Evolutionary conservation across 2,888 invertebrate genomes (phyloP).

Genomic region (Trachelus tabidus): DNA sequence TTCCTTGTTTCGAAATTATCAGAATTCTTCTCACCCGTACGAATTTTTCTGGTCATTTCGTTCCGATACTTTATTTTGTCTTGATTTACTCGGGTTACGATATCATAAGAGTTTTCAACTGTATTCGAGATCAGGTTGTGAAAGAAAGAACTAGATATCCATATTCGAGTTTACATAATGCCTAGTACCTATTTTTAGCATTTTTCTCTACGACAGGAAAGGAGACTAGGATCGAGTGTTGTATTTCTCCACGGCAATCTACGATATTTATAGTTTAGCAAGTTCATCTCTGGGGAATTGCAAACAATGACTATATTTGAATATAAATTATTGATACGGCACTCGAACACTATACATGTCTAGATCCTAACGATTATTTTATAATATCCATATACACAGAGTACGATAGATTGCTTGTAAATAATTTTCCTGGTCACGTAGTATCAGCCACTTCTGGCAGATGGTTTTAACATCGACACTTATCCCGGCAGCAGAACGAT

Average conservation of each 20-base stretch:
- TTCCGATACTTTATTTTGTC: background rate
- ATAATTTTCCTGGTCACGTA: background rate
- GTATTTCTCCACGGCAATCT: background rate
- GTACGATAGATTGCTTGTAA: too few relatives aligned
- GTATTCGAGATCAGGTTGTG: background rate
- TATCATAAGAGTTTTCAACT: background rate
- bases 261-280: background rate
- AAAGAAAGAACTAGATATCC: background rate
- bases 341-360: too few relatives aligned
- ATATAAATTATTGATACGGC: too few relatives aligned
- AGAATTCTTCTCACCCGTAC: background rate
- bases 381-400: too few relatives aligned
- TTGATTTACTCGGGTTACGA: background rate
- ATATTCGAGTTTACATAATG: background rate
- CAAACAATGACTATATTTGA: background rate
- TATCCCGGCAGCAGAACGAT: background rate
- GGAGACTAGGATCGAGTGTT: background rate
- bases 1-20: background rate
- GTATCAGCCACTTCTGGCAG: background rate
- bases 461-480: background rate
- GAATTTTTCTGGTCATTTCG: background rate
- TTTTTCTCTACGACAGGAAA: background rate
- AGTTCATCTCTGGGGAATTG: background rate
- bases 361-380: too few relatives aligned
- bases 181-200: background rate